Evolutionary conservation across 2,888 invertebrate genomes (phyloP).

Genomic region (Esperia sulphurella): DNA sequence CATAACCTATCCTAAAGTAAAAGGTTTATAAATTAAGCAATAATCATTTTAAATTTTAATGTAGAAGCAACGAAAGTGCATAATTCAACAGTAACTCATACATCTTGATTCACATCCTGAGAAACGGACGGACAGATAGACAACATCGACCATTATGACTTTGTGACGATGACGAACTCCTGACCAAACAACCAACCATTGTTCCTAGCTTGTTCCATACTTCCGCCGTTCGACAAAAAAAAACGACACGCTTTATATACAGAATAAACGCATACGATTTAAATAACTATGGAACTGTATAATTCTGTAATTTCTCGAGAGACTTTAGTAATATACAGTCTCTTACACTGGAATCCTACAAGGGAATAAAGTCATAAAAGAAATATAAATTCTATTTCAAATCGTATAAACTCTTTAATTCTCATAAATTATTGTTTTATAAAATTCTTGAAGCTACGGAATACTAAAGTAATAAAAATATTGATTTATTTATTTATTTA

Average conservation of each 20-base stretch:
- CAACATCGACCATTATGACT: constrained; percentile 36
- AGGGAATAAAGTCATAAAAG: not conserved
- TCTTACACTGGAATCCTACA: not conserved
- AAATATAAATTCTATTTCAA: no score
- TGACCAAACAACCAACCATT: constrained; percentile 57
- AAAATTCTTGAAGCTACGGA: no score
- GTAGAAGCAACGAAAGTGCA: no score
- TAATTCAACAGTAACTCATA: no score
- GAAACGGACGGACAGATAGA: constrained; percentile 26
- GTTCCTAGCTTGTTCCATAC: constrained; percentile 51
- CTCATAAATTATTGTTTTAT: no score
- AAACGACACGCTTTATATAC: constrained; percentile 29
- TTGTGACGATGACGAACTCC: constrained; percentile 40
- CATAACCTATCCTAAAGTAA: no score
- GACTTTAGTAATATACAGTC: not conserved
- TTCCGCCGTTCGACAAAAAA: constrained; percentile 49
- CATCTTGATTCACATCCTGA: constrained; percentile 58
- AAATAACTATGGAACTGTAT: constrained; percentile 1
- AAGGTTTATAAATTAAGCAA: no score
- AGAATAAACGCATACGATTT: not conserved
- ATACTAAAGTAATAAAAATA: no score
- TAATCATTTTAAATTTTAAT: no score
- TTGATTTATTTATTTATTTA: no score
- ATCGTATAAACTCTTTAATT: no score
- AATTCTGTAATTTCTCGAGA: not conserved